These are phyloP conservation scores for Cervus canadensis DNA, from an alignment of 2,113 vertebrate species.

Conservation along the genomic window DNA sequence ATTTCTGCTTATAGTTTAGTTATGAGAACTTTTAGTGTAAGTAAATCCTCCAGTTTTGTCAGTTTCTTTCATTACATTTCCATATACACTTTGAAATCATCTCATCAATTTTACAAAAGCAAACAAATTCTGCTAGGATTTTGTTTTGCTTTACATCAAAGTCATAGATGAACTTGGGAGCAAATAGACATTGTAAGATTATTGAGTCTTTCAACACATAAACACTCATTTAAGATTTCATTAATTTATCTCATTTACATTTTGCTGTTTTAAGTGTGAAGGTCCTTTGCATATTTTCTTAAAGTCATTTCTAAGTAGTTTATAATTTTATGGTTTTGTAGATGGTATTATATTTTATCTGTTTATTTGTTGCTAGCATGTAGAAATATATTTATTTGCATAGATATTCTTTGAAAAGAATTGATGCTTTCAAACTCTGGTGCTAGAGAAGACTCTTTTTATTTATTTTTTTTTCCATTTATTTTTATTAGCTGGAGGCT, in stretches of 20 bases:
- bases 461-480: no score
- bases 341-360: background rate
- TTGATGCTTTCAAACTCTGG: background rate
- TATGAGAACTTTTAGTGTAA: background rate
- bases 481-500: no score
- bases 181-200: background rate
- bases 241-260: background rate
- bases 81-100: background rate
- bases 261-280: background rate
- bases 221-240: background rate
- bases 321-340: background rate
- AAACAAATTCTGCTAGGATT: background rate
- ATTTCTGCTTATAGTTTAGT: background rate
- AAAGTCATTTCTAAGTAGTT: background rate
- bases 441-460: background rate
- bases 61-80: background rate
- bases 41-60: background rate
- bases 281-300: background rate
- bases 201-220: background rate
- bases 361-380: background rate
- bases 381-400: background rate
- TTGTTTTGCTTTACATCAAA: background rate
- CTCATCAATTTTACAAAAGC: background rate
- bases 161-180: background rate
- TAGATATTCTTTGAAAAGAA: background rate